Percentiles rank a stretch among this genome's conserved stretches.
phyloP scores from a whole-genome alignment of 2,797 vertebrate species.

The Melanotaenia maccullochi region DNA sequence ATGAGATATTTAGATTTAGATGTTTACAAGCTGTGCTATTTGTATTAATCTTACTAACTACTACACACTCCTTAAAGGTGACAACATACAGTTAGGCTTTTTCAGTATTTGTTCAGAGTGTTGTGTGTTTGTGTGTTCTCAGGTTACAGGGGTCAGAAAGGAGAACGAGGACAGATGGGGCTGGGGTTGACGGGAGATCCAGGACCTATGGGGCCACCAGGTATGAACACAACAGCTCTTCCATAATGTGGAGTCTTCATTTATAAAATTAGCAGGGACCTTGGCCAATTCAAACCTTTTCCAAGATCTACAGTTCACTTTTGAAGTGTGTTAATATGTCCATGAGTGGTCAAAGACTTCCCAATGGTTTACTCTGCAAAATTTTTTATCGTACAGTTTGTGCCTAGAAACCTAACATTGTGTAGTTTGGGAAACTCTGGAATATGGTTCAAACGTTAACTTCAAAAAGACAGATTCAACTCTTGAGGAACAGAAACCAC shows the following conservation, averaged over 20 bases:
- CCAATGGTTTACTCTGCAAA: no score
- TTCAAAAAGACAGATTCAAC: not conserved
- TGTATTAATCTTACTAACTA: slow-evolving; percentile 68
- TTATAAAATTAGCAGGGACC: no score
- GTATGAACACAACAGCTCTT: slow-evolving; percentile 73
- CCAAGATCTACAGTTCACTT: not conserved
- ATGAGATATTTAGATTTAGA: slow-evolving; percentile 19
- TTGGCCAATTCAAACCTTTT: not conserved
- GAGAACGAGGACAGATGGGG: slow-evolving; percentile 95
- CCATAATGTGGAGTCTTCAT: no score
- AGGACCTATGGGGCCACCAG: slow-evolving; percentile 88
- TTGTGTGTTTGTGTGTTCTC: slow-evolving; percentile 49
- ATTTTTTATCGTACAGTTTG: not conserved
- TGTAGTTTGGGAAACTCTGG: not conserved
- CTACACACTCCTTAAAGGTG: not conserved
- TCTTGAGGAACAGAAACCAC: not conserved
- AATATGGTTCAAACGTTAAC: not conserved
- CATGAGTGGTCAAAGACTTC: not conserved
- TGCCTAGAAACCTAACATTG: not conserved
- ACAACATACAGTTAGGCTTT: not conserved
- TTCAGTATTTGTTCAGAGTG: slow-evolving; percentile 20
- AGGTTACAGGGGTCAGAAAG: slow-evolving; percentile 98
- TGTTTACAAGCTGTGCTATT: slow-evolving; percentile 42
- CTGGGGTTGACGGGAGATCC: slow-evolving; percentile 90
- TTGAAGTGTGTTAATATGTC: not conserved